phyloP scores from a whole-genome alignment of 2,113 vertebrate genomes.

The Promerops cafer region DNA sequence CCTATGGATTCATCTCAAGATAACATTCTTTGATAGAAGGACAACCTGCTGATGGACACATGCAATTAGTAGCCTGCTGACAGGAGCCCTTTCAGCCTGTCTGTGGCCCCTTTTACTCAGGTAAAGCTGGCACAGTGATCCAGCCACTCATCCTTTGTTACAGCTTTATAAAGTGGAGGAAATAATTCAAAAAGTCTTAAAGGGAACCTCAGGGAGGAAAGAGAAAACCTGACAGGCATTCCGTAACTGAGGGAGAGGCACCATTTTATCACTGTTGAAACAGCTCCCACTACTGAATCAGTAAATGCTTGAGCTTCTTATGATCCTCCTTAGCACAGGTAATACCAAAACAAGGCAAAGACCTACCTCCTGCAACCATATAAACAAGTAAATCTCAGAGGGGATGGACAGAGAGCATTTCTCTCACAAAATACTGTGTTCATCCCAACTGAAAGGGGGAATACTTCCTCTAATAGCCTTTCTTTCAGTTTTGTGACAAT shows the following conservation, averaged over 20 bases:
- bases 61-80: slow-evolving; percentile 54
- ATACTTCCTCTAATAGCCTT: neutral
- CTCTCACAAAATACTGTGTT: neutral
- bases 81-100: slow-evolving; percentile 7
- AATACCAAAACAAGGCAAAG: neutral
- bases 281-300: neutral
- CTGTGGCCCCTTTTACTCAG: neutral
- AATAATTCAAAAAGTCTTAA: slow-evolving; percentile 11
- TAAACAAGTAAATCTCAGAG: neutral
- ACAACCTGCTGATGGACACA: slow-evolving; percentile 43
- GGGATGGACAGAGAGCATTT: neutral
- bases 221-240: neutral
- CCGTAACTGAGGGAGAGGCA: neutral
- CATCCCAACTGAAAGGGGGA: neutral
- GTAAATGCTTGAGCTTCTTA: neutral
- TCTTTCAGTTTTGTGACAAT: neutral
- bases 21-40: slow-evolving; percentile 28
- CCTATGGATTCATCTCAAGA: slow-evolving; percentile 34
- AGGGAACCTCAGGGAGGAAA: neutral
- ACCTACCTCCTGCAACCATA: neutral
- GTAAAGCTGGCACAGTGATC: slow-evolving; percentile 13
- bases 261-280: neutral
- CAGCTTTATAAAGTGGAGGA: neutral
- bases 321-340: neutral
- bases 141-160: slow-evolving; percentile 31